phyloP scores from a whole-genome alignment of 1,140 invertebrate genomes.

The Meteorus sp. region DNA sequence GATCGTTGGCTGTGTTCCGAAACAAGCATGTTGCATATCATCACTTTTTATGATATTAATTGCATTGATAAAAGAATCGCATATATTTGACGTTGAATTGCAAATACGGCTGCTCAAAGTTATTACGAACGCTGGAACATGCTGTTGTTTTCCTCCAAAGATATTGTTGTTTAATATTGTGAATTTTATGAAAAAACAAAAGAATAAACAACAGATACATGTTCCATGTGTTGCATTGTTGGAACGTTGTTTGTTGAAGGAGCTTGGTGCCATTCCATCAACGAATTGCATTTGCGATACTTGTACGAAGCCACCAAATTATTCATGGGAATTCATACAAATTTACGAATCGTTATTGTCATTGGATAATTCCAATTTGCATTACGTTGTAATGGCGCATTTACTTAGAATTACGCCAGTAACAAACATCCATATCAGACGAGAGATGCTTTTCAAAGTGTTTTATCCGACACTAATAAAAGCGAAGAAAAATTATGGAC shows the following conservation, averaged over 20 bases:
- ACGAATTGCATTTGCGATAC: slow-evolving; percentile 30
- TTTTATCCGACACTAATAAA: slow-evolving; percentile 66
- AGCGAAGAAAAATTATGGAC: slow-evolving; percentile 55
- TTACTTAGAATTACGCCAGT: slow-evolving; percentile 63
- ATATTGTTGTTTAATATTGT: slow-evolving; percentile 48
- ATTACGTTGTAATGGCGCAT: slow-evolving; percentile 63
- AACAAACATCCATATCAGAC: slow-evolving; percentile 59
- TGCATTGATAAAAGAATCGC: slow-evolving; percentile 56
- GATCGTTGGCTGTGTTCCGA: slow-evolving; percentile 33
- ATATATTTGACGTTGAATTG: slow-evolving; percentile 50
- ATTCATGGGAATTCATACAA: slow-evolving; percentile 63
- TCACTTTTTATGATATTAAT: slow-evolving; percentile 62
- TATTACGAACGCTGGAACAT: slow-evolving; percentile 63
- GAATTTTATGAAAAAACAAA: slow-evolving; percentile 49
- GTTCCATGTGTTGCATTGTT: slow-evolving; percentile 53
- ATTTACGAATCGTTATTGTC: slow-evolving; percentile 63
- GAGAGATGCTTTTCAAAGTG: slow-evolving; percentile 63
- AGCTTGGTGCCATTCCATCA: slow-evolving; percentile 57
- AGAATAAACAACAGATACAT: slow-evolving; percentile 43
- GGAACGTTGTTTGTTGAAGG: slow-evolving; percentile 64
- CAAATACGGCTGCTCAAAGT: slow-evolving; percentile 60
- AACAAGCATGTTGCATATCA: slow-evolving; percentile 61
- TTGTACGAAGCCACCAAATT: slow-evolving; percentile 41
- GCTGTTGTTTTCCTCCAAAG: slow-evolving; percentile 66
- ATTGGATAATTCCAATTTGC: slow-evolving; percentile 61